Conservation (phyloP, 2,113 vertebrate genomes). For the Archocentrus centrarchus region DNA sequence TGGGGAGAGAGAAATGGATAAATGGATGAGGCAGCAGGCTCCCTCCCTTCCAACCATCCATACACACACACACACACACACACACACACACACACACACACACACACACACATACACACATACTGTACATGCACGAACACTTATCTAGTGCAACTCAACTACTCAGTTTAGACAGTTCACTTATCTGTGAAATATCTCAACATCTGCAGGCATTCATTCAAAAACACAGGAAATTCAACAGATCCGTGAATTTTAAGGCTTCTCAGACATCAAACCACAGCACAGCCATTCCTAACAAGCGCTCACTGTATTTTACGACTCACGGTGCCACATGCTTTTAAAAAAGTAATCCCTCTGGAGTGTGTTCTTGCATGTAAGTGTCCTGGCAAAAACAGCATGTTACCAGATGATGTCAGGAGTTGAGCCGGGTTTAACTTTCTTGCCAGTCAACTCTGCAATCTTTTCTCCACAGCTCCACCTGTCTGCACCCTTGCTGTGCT, state of each 20-base stretch:
- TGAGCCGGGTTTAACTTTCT: not conserved
- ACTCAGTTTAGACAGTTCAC: constrained; percentile 9
- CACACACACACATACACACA: not conserved
- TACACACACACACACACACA: not conserved
- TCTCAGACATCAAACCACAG: fast-evolving
- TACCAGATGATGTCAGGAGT: not conserved
- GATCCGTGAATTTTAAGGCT: not conserved
- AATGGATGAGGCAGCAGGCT: constrained; percentile 43
- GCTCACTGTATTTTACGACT: not conserved
- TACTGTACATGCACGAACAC: not conserved
- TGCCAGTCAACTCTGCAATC: not conserved
- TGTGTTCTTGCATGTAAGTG: not conserved
- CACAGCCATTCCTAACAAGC: not conserved
- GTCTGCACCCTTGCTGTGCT: not conserved
- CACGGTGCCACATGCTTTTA: not conserved
- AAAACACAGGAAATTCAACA: not conserved
- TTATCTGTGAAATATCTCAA: constrained; percentile 15
- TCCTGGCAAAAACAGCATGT: not conserved
- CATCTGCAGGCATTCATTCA: not conserved
- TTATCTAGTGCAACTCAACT: constrained; percentile 2
- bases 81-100: not conserved
- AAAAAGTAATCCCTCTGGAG: not conserved
- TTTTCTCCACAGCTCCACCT: no score
- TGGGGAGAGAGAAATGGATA: constrained; percentile 45
- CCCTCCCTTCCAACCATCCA: not conserved